These are phyloP conservation scores for Serripes groenlandicus DNA, from an alignment of 2,888 invertebrate genomes.

Conservation along the genomic window DNA sequence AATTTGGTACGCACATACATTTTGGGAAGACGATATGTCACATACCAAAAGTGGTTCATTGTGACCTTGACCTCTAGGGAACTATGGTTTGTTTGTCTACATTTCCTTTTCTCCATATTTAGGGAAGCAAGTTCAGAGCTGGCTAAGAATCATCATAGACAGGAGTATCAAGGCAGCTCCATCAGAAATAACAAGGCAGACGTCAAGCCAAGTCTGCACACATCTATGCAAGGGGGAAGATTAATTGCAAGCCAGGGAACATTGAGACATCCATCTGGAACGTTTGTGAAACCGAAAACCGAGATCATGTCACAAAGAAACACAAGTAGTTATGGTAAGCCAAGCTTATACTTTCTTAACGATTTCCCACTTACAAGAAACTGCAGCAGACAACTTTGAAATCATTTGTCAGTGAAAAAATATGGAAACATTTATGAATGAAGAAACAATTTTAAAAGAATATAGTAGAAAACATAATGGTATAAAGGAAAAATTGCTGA, in stretches of 20 bases:
- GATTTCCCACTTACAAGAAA: not conserved
- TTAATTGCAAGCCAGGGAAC: slow-evolving; percentile 6
- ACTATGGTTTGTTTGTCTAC: too few species aligned
- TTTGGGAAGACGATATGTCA: too few species aligned
- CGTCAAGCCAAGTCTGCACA: slow-evolving; percentile 17
- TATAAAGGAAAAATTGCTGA: not conserved
- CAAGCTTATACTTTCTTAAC: not conserved
- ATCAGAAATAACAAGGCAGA: slow-evolving; percentile 47
- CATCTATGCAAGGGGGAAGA: slow-evolving; percentile 5
- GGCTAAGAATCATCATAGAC: slow-evolving; percentile 70
- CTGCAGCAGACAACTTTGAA: too few species aligned
- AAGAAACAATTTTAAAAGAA: not conserved
- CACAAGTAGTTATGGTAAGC: not conserved
- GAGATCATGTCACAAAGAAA: slow-evolving; percentile 32
- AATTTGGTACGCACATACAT: too few species aligned
- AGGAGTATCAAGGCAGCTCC: slow-evolving; percentile 68
- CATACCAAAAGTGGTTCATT: too few species aligned
- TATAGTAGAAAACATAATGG: not conserved
- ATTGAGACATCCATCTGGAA: not conserved
- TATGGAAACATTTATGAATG: not conserved
- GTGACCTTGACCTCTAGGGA: too few species aligned
- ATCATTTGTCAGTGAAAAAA: not conserved
- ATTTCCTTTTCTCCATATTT: too few species aligned
- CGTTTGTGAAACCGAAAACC: slow-evolving; percentile 11
- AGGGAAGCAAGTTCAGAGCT: slow-evolving; percentile 73